A percentile compares a stretch with the other conserved stretches of the same genome.
Conservation (phyloP, 2,113 vertebrate genomes). For the Erpornis zantholeuca region DNA sequence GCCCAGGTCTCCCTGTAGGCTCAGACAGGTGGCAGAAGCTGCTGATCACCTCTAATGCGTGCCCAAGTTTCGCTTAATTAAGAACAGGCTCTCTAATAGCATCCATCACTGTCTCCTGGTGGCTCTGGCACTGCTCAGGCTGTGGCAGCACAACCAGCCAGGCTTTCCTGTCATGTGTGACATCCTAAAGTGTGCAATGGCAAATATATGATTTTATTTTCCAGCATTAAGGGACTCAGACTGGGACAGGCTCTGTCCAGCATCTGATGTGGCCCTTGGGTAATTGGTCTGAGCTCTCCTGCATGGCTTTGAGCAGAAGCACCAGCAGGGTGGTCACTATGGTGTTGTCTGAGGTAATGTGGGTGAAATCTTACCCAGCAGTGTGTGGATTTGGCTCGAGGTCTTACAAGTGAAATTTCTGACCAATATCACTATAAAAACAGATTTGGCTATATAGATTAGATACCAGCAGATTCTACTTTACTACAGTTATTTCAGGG, state of each 20-base stretch:
- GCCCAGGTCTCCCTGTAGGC: not conserved
- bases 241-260: not conserved
- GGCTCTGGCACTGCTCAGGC: not conserved
- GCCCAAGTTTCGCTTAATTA: not conserved
- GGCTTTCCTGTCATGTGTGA: not conserved
- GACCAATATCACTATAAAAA: not conserved
- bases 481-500: not conserved
- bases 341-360: not conserved
- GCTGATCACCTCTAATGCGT: not conserved
- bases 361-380: not conserved
- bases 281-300: not conserved
- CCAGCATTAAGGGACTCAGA: not conserved
- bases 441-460: not conserved
- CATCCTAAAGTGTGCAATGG: not conserved
- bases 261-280: fast-evolving
- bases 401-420: not conserved
- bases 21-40: not conserved
- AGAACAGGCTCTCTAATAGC: not conserved
- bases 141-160: not conserved
- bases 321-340: not conserved
- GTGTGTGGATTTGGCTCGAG: not conserved
- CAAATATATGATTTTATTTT: not conserved
- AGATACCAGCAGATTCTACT: not conserved
- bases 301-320: not conserved
- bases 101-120: not conserved